Percentiles rank a stretch among this genome's conserved stretches.
phyloP scores from a whole-genome alignment of 1,140 invertebrate genomes.

The Solenopsis invicta region DNA sequence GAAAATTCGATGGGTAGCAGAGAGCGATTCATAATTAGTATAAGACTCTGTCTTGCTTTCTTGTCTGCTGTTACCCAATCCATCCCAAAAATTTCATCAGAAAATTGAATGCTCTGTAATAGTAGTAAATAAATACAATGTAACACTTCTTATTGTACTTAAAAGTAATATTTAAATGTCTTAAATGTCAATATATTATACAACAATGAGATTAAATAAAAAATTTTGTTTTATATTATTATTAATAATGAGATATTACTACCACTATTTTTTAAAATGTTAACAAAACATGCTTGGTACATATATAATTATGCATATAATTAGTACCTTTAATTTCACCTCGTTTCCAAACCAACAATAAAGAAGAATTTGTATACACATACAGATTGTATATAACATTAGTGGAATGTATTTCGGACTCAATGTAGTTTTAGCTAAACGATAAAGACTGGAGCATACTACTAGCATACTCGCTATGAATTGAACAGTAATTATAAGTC shows the following conservation, averaged over 20 bases:
- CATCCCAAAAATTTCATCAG: conserved; percentile 51
- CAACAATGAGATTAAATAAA: background rate
- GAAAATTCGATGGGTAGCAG: conserved; percentile 62
- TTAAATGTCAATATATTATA: background rate
- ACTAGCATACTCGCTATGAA: conserved; percentile 67
- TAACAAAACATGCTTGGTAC: background rate
- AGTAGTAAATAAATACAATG: background rate
- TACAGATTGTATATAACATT: conserved; percentile 65
- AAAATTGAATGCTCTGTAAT: conserved; percentile 58
- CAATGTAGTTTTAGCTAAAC: conserved; percentile 80
- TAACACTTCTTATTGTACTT: background rate
- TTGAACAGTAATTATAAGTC: conserved; percentile 63
- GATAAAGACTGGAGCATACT: conserved; percentile 64
- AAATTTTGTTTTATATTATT: background rate
- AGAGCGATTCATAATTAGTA: conserved; percentile 61
- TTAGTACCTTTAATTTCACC: conserved; percentile 79
- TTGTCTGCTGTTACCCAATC: conserved; percentile 42
- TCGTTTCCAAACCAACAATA: conserved; percentile 88
- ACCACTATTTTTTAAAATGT: background rate
- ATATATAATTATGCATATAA: conserved; percentile 30
- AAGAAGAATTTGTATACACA: conserved; percentile 82
- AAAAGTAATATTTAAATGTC: background rate
- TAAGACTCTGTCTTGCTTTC: conserved; percentile 3
- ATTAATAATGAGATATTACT: too few relatives aligned
- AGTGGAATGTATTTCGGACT: conserved; percentile 77